Base-by-base conservation (phyloP, 2,113 vertebrate genomes). In the Cyanistes caeruleus region DNA sequence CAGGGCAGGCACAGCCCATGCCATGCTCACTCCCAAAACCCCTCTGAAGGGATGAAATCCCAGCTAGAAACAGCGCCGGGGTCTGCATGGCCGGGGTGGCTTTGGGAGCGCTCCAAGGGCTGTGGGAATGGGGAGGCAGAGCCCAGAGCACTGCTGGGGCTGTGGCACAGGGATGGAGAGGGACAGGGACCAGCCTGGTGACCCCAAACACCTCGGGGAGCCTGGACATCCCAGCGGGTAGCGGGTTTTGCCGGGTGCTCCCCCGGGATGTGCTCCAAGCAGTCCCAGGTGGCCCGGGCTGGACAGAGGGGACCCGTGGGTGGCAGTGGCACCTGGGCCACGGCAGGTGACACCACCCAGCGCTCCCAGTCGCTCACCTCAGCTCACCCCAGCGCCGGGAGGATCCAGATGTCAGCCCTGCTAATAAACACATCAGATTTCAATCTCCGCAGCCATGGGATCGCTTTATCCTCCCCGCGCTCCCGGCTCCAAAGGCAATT, bases 341-440 rank as follows among this genome's bases (percentile, higher is more conserved):
- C 23, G 0, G 0, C 13, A 3, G 68, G 60, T 12, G 21, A 33
- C 27, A 10, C 77, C 77, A 17, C 33, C 73, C 89, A 30, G 2
- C 4, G 1, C 72, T 59, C 60, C 89, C 74, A 79, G 65, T 76
- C 11, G 4, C 87, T 96, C 93, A 80, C 95, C 96, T 97, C 44
- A 73, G 41, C 76, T 97, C 63, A 96, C 91, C 95, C 84, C 93
- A n/a, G 82, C 19, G 8, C 84, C 10, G 28, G 75, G 80, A 94
- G 95, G 94, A 95, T 96, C 93, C 95, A 95, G 91, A 91, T 96
- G 95, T 93, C 96, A 95, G 77, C 84, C 84, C 2, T 3, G 82
- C 84, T 94, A 93, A 96, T 97, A 96, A 96, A 96, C 95, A 96
- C 95, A 83, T 96, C 95, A 93, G 95, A 88, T 93, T 92, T 95